Evolutionary conservation across 2,113 vertebrate genomes (phyloP), one percentile per base, ranked within the genome.

Genomic region (Chaetodon auriga): DNA sequence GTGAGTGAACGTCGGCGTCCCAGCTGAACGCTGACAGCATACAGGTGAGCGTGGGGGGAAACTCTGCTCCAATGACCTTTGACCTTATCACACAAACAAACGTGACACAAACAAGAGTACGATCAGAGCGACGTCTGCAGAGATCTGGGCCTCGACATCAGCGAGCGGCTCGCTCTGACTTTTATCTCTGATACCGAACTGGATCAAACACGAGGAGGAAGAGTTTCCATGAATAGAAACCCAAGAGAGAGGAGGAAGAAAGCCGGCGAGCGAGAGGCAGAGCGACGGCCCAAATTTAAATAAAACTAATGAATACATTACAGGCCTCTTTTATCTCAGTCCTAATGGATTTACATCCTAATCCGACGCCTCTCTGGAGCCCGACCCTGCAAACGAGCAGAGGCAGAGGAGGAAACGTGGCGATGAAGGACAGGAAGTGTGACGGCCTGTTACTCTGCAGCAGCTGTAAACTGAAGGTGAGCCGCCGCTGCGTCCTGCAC

Each of bases 241-340:
- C 71, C 68, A 74, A 68, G 73, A 85, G 81, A 69, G 55, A 65
- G 18, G 64, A 62, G 72, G 16, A 71, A 75, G 65, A 70, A 74
- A 49, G 58, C 61, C 11, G 2, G 58, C 4, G 38, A 53, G 68
- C 4, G 38, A 46, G 68, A 19, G 63, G 45, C 12, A 68, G 66
- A 51, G 70, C 46, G 25, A 72, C 19, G 21, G 55, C 23, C 6
- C 21, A 3, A 12, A 92, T 92, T 93, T 88, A 92, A 94, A 94
- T 92, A 85, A 88, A 92, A 90, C 85, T 90, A 91, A 93, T 92
- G 93, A 94, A 94, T 93, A 89, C 83, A 94, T 93, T 90, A 92
- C 49, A 69, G 78, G 48, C 18, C 54, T 76, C 92, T 91, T 95
- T 93, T 74, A 93, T 94, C 86, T 66, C 45, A 23, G 88, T 73